These are phyloP conservation scores for Sinhomidia bicolor DNA, from an alignment of 2,888 invertebrate genomes.

Conservation along the genomic window DNA sequence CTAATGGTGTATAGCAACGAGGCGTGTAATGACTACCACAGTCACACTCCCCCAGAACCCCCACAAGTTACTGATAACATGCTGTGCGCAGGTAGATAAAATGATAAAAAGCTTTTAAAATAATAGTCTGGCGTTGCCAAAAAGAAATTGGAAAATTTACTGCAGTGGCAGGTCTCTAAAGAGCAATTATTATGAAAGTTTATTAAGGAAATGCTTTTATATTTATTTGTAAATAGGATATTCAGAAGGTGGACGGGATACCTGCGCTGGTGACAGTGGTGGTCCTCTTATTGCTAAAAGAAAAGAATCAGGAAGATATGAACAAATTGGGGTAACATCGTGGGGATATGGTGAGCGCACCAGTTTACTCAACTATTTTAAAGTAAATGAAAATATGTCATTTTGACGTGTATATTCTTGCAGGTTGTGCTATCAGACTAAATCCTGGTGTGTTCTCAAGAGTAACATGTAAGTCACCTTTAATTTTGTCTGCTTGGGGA, in stretches of 20 bases:
- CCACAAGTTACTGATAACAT: constrained; percentile 79
- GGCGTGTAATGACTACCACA: constrained; percentile 79
- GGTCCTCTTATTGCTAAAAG: constrained; percentile 74
- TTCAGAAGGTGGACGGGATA: constrained; percentile 78
- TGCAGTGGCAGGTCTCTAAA: too few relatives aligned
- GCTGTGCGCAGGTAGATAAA: constrained; percentile 65
- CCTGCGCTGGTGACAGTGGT: constrained; percentile 76
- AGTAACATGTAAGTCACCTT: constrained; percentile 66
- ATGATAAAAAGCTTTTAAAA: not conserved
- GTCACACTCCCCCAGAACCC: constrained; percentile 76
- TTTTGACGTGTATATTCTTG: constrained; percentile 1
- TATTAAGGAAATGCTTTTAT: too few relatives aligned
- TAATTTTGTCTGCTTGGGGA: not conserved
- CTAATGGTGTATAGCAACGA: constrained; percentile 75
- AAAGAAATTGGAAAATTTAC: too few relatives aligned
- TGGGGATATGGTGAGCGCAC: constrained; percentile 77
- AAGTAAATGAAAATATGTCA: too few relatives aligned
- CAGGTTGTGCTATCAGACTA: constrained; percentile 68
- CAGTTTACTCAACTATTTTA: too few relatives aligned
- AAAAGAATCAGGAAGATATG: constrained; percentile 75
- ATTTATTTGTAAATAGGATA: constrained; percentile 73
- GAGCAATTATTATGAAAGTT: too few relatives aligned
- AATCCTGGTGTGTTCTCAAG: constrained; percentile 76
- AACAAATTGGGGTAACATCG: constrained; percentile 78
- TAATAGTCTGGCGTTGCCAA: too few relatives aligned